phyloP scores from a whole-genome alignment of 2,888 invertebrate genomes.

The Baronia brevicornis region DNA sequence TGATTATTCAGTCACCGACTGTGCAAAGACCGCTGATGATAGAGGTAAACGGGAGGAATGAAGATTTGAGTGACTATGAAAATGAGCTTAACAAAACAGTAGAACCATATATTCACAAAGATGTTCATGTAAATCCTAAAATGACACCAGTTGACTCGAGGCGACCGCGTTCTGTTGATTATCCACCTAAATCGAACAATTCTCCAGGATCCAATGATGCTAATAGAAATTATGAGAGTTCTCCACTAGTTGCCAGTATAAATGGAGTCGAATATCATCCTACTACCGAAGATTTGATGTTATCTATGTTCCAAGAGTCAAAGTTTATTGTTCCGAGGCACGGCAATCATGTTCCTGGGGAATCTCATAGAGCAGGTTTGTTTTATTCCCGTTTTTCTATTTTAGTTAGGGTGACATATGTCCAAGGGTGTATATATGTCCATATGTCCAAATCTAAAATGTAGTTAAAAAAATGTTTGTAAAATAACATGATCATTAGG shows the following conservation, averaged over 20 bases:
- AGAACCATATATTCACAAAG: slow-evolving; percentile 67
- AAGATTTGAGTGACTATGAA: slow-evolving; percentile 42
- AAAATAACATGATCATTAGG: too few relatives aligned
- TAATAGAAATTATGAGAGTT: slow-evolving; percentile 56
- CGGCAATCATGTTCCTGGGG: slow-evolving; percentile 46
- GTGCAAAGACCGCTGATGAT: slow-evolving; percentile 57
- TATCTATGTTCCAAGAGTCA: slow-evolving; percentile 67
- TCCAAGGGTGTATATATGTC: too few relatives aligned
- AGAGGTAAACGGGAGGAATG: slow-evolving; percentile 50
- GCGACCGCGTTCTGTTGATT: slow-evolving; percentile 60
- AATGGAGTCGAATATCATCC: slow-evolving; percentile 67
- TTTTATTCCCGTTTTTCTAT: too few relatives aligned
- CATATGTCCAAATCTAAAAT: too few relatives aligned
- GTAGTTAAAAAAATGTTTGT: too few relatives aligned
- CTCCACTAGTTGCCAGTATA: slow-evolving; percentile 64
- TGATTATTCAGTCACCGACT: slow-evolving; percentile 48
- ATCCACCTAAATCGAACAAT: slow-evolving; percentile 32
- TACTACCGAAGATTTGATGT: slow-evolving; percentile 64
- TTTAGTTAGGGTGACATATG: too few relatives aligned
- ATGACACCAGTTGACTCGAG: slow-evolving; percentile 67
- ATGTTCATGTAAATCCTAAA: slow-evolving; percentile 71
- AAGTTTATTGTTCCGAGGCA: slow-evolving; percentile 62
- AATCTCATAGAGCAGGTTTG: slow-evolving; percentile 63
- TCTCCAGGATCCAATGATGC: slow-evolving; percentile 34
- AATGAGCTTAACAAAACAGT: slow-evolving; percentile 41